Conservation (phyloP, 1,140 invertebrate species). For the Drosophila kikkawai region DNA sequence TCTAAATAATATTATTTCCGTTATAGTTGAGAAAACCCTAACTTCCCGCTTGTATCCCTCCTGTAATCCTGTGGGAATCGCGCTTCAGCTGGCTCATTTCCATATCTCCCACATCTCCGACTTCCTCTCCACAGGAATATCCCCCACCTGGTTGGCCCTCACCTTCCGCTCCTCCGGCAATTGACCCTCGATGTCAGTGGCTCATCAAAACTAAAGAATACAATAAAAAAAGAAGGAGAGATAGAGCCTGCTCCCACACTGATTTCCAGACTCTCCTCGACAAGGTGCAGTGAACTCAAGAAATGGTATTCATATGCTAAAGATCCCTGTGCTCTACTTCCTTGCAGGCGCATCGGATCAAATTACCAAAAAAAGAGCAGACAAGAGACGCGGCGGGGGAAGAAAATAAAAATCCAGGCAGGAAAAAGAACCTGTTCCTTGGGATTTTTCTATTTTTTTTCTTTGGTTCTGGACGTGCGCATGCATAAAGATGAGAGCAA, state of each 20-base stretch:
- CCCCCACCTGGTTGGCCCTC: conserved; percentile 34
- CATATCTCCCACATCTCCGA: conserved; percentile 34
- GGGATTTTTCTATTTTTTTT: conserved; percentile 6
- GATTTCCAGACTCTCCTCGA: conserved; percentile 10
- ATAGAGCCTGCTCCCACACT: conserved; percentile 34
- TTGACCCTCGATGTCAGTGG: conserved; percentile 45
- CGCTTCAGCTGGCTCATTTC: conserved; percentile 29
- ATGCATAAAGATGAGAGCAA: conserved; percentile 57
- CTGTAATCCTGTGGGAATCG: conserved; percentile 39
- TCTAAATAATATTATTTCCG: conserved; percentile 10
- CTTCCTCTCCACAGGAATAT: conserved; percentile 28
- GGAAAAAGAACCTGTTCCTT: conserved; percentile 78
- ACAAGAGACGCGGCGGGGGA: background rate
- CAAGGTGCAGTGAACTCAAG: conserved; percentile 58
- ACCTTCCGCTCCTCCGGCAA: conserved; percentile 40
- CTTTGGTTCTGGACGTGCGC: conserved; percentile 38
- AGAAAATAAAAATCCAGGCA: conserved; percentile 39
- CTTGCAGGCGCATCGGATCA: conserved; percentile 55
- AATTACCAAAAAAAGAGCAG: conserved; percentile 65
- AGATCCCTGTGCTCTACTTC: conserved; percentile 72
- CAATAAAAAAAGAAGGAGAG: conserved; percentile 23
- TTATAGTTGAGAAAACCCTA: background rate
- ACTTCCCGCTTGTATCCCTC: background rate
- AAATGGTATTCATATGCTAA: conserved; percentile 69
- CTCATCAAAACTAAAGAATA: conserved; percentile 35